Evolutionary conservation across 1,140 invertebrate genomes (phyloP), one percentile per base, ranked within the genome.

Genomic region (Plodia interpunctella): DNA sequence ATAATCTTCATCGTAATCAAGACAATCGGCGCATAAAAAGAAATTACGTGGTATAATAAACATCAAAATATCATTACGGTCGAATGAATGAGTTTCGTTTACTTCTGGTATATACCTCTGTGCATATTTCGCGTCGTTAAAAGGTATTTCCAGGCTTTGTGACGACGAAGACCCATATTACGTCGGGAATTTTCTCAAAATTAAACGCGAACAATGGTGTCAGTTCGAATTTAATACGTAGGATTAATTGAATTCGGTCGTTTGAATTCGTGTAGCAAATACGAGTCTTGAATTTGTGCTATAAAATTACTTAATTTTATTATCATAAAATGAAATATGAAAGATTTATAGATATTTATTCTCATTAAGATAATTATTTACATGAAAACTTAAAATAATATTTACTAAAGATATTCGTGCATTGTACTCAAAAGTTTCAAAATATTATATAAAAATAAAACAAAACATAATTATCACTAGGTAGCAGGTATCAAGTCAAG

Each of bases 51-150:
- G 10, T 35, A 44, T 18, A 50, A 57, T 21, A 17, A 57, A 49
- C 44, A 56, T 21, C 35, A 57, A 50, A 30, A 51, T 25, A 57
- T 57, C 56, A 57, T 57, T 57, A 57, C 38, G n/a, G 15, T n/a
- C 8, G 15, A 57, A 50, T 32, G 21, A 50, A 53, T 53, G 51
- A 57, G 38, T 17, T 20, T 57, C 20, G 38, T 44, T 57, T 25
- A 49, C 15, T 38, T 18, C 49, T 19, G 0, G 13, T 3, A 44
- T 17, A 44, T 10, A 44, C 51, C 18, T 53, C 30, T 32, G 30
- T 53, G 19, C 51, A 53, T 21, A 53, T 53, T 53, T 53, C 19
- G 13, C 19, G 10, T 21, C 51, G 35, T 57, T 57, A 18, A 49
- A 56, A 49, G 54, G 54, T 56, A 20, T 53, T 18, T 20, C 19